A percentile compares a stretch with the other conserved stretches of the same genome.
Conservation (phyloP, 64 coral and sea anemone genomes). For the Stylophora pistillata region DNA sequence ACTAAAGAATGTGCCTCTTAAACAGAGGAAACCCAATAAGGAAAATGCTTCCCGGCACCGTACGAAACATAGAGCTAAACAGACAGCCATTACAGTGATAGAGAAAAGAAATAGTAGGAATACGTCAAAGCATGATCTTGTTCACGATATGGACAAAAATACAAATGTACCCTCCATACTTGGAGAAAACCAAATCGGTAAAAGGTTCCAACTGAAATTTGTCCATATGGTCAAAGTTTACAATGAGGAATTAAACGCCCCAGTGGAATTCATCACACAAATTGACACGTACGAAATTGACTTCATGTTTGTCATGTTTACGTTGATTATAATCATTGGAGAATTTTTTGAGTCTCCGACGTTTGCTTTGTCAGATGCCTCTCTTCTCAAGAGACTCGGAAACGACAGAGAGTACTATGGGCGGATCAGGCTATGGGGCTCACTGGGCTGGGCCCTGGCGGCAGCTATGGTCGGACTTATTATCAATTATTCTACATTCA, state of each 20-base stretch:
- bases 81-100: not conserved
- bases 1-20: not conserved
- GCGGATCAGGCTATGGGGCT: constrained; percentile 82
- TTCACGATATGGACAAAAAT: not conserved
- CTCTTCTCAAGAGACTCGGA: constrained; percentile 73
- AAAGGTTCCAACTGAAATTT: not conserved
- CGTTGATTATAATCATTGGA: constrained; percentile 72
- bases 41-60: not conserved
- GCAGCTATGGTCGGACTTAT: constrained; percentile 61
- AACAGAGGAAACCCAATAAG: not conserved
- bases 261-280: constrained; percentile 60
- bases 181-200: not conserved
- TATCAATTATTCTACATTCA: constrained; percentile 3
- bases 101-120: not conserved
- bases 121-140: no score
- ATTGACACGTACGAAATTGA: constrained; percentile 65
- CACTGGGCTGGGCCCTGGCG: constrained; percentile 77
- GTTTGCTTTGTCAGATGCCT: constrained; percentile 84
- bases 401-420: constrained; percentile 86
- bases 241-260: constrained; percentile 30
- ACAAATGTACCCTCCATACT: not conserved
- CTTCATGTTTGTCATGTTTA: constrained; percentile 80
- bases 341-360: constrained; percentile 93
- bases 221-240: not conserved
- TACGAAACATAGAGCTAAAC: not conserved